A percentile compares a stretch with the other conserved stretches of the same genome.
Conservation (phyloP, 2,888 invertebrate species). For the Thymelicus sylvestris region DNA sequence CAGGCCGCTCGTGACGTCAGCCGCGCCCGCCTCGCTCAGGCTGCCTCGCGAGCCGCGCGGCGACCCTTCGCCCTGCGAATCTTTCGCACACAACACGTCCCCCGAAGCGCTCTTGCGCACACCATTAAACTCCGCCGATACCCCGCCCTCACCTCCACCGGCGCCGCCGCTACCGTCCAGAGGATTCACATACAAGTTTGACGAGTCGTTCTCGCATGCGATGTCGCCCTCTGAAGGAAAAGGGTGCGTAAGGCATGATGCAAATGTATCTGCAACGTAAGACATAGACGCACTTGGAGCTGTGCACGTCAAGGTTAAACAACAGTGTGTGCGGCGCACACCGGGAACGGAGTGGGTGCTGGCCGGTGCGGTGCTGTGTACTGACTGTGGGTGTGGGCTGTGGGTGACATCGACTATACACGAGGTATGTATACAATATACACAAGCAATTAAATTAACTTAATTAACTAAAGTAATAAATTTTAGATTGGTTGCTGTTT, state of each 20-base stretch:
- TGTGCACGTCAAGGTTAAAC: constrained; percentile 57
- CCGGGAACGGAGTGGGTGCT: constrained; percentile 40
- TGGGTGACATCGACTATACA: constrained; percentile 27
- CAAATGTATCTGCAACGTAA: constrained; percentile 96
- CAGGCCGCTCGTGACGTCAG: constrained; percentile 46
- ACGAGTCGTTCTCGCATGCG: constrained; percentile 88
- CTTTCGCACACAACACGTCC: constrained; percentile 87
- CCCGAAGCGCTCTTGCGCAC: constrained; percentile 93
- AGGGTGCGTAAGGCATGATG: constrained; percentile 98
- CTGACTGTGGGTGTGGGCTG: constrained; percentile 26
- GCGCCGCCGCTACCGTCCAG: constrained; percentile 87
- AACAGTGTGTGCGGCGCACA: constrained; percentile 50
- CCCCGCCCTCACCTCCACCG: constrained; percentile 54
- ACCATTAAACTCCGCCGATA: constrained; percentile 76
- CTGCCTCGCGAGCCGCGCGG: constrained; percentile 77
- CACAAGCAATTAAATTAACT: constrained; percentile 3
- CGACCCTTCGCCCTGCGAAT: constrained; percentile 82
- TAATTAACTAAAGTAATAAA: background rate
- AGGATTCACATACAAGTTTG: constrained; percentile 95
- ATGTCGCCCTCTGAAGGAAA: constrained; percentile 94
- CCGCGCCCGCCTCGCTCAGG: constrained; percentile 63
- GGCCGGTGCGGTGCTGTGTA: constrained; percentile 23
- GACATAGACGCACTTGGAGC: constrained; percentile 81
- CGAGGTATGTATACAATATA: background rate
- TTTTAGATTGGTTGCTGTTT: background rate